Conservation (phyloP, 2,888 invertebrate species). For the Cephus sareptanus region DNA sequence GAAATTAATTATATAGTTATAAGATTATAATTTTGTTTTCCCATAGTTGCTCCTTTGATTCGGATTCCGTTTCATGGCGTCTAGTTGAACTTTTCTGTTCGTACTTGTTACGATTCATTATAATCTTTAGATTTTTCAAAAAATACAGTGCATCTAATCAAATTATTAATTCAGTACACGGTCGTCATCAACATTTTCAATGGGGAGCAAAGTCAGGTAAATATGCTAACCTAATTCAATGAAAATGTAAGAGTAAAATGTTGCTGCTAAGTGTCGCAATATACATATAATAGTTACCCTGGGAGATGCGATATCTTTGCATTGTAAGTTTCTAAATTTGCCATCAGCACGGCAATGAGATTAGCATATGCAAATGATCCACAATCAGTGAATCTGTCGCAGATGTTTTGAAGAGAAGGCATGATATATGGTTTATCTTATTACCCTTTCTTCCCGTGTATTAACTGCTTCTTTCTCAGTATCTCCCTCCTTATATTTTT, state of each 20-base stretch:
- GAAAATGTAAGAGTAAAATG: background rate
- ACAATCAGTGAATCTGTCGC: too few relatives aligned
- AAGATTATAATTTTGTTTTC: background rate
- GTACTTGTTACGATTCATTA: background rate
- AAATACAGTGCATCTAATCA: background rate
- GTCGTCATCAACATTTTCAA: background rate
- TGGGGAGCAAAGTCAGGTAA: background rate
- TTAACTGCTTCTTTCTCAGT: too few relatives aligned
- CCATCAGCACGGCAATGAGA: too few relatives aligned
- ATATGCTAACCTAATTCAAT: background rate
- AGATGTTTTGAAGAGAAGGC: too few relatives aligned
- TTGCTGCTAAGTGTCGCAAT: too few relatives aligned
- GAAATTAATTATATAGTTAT: background rate
- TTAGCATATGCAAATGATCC: too few relatives aligned
- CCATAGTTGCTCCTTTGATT: background rate
- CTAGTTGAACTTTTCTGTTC: background rate
- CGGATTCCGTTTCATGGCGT: background rate
- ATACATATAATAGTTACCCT: too few relatives aligned
- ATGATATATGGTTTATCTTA: too few relatives aligned
- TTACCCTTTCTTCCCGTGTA: too few relatives aligned
- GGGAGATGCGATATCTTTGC: too few relatives aligned
- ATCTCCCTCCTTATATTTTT: too few relatives aligned
- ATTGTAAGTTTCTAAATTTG: too few relatives aligned
- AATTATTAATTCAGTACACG: background rate
- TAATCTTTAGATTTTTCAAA: background rate